A percentile compares a stretch with the other conserved stretches of the same genome.
Evolutionary conservation across 2,888 invertebrate species (phyloP).

Genomic region (Leucozona laternaria): DNA sequence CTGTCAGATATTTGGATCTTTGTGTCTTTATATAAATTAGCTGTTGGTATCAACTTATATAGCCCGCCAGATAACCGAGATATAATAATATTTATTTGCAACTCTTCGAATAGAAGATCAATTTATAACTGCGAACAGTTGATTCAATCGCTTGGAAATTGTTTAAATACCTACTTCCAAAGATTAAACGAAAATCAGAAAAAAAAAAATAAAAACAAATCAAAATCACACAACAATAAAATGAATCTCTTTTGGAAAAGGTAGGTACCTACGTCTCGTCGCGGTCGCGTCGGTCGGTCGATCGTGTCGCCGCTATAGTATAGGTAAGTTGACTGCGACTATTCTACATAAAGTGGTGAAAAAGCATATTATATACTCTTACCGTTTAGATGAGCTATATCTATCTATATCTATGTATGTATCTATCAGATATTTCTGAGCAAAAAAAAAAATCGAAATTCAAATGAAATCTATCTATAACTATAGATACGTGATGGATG

Average conservation of each 20-base stretch:
- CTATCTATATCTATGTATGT: neutral
- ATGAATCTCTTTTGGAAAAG: conserved; percentile 62
- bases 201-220: conserved; percentile 31
- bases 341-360: conserved; percentile 56
- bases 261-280: neutral
- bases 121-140: conserved; percentile 69
- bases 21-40: conserved; percentile 20
- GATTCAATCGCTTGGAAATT: conserved; percentile 59
- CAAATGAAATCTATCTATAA: conserved; percentile 58
- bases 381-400: conserved; percentile 1
- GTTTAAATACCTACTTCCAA: conserved; percentile 67
- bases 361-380: conserved; percentile 1
- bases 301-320: neutral
- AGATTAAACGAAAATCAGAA: conserved; percentile 39
- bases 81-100: conserved; percentile 12
- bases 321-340: conserved; percentile 31
- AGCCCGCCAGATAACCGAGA: neutral
- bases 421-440: conserved; percentile 1
- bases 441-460: conserved; percentile 41
- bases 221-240: conserved; percentile 50
- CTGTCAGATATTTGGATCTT: conserved; percentile 22
- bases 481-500: conserved; percentile 27
- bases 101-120: conserved; percentile 58
- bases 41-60: conserved; percentile 9
- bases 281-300: too few relatives aligned